Percentiles rank a stretch among this genome's conserved stretches.
These are phyloP conservation scores for Dinoponera quadriceps DNA, from an alignment of 1,140 invertebrate species.

Conservation along the genomic window DNA sequence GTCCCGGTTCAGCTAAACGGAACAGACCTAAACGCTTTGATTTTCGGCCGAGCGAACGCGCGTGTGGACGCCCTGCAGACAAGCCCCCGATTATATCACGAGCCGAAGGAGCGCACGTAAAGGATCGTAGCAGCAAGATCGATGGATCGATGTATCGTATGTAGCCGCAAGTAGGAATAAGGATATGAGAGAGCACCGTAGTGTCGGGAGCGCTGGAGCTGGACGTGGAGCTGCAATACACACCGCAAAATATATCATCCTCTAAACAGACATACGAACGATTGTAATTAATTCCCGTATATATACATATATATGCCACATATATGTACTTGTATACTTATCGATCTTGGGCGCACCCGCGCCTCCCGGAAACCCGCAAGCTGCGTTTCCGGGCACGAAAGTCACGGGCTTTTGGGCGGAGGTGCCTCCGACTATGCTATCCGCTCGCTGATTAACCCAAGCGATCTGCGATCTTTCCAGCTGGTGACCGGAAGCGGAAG, in stretches of 20 bases:
- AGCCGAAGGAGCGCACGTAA: slow-evolving; percentile 70
- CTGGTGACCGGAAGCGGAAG: slow-evolving; percentile 89
- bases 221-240: slow-evolving; percentile 82
- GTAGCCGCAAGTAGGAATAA: slow-evolving; percentile 72
- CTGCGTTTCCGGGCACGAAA: too few relatives aligned
- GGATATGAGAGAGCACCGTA: slow-evolving; percentile 79
- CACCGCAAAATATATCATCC: slow-evolving; percentile 73
- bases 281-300: slow-evolving; percentile 32
- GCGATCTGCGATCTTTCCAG: slow-evolving; percentile 85
- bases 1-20: too few relatives aligned
- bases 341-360: too few relatives aligned
- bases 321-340: too few relatives aligned
- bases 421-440: not conserved
- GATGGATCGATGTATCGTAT: slow-evolving; percentile 58
- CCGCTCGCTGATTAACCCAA: not conserved
- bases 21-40: too few relatives aligned
- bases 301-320: not conserved
- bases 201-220: slow-evolving; percentile 85
- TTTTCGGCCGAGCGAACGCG: not conserved
- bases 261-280: slow-evolving; percentile 33
- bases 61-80: slow-evolving; percentile 51
- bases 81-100: slow-evolving; percentile 55
- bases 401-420: not conserved
- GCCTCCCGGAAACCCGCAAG: too few relatives aligned
- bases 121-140: slow-evolving; percentile 80